Evolutionary conservation across 2,113 vertebrate genomes (phyloP), one percentile per base, ranked within the genome.

Genomic region (Motacilla tschutschensis): DNA sequence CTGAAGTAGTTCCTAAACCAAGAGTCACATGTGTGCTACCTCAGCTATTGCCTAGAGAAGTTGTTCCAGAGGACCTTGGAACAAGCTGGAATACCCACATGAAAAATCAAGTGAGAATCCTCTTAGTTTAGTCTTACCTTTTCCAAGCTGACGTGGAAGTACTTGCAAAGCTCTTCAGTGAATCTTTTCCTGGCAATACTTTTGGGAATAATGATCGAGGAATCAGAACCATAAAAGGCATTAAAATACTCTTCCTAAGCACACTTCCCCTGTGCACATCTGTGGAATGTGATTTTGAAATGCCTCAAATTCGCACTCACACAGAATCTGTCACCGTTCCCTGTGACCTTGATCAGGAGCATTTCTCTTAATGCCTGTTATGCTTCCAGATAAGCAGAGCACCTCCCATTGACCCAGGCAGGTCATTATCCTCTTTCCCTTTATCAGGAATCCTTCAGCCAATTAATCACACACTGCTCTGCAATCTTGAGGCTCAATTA

Each of bases 301-400:
- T 91, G 93, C 80, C 60, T 91, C 79, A 64, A 94, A 87, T 91
- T 90, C 83, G 71, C 92, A 92, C 85, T 89, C 62, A 31, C n/a
- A 25, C 79, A 57, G 74, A 62, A 84, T 89, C 90, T 92, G 85
- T 93, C 82, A 87, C 83, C 0, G 0, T 91, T 94, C 92, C 43
- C 80, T 91, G 90, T 94, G 95, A 95, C 95, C 95, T 96, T 95
- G 93, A 92, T 93, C 87, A 85, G 93, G 87, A 92, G 64, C 90
- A 46, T 90, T 95, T 92, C 72, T 87, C 91, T 80, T 93, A 74
- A 85, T 92, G 92, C 86, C 85, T 79, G 77, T 92, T 93, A 25
- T 73, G 50, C 62, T 60, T 79, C 43, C 73, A 90, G 93, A 91
- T 77, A 93, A 87, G 90, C 75, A 71, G 75, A 94, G 83, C 51